These are phyloP conservation scores for Grantiella picta DNA, from an alignment of 2,113 vertebrate genomes.

Conservation along the genomic window DNA sequence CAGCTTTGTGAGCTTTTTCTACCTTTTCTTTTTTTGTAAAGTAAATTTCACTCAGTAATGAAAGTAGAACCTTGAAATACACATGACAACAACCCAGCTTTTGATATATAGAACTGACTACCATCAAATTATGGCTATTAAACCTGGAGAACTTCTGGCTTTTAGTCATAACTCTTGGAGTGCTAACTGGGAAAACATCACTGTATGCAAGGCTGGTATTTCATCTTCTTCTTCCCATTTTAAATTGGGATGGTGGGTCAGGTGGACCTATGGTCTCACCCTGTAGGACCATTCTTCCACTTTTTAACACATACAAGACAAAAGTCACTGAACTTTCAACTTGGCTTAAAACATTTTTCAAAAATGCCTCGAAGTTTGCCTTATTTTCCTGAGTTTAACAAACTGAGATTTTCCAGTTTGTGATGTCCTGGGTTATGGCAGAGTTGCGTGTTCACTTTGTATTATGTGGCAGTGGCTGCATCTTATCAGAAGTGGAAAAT, in stretches of 20 bases:
- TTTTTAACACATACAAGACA: background rate
- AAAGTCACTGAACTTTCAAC: background rate
- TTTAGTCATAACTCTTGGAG: background rate
- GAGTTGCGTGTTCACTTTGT: no score
- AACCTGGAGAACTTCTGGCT: background rate
- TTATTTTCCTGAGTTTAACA: background rate
- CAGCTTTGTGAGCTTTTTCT: background rate
- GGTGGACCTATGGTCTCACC: background rate
- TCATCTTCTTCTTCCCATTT: background rate
- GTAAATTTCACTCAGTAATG: background rate
- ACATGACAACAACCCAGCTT: background rate
- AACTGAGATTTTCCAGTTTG: background rate
- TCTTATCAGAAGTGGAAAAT: background rate
- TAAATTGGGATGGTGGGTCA: background rate
- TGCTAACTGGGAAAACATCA: background rate
- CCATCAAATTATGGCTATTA: background rate
- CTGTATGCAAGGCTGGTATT: background rate
- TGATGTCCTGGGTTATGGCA: background rate
- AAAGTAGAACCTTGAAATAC: background rate
- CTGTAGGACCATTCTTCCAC: background rate
- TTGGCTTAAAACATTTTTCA: background rate
- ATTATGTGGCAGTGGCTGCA: accelerated
- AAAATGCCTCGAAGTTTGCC: background rate
- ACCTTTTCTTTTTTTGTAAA: background rate
- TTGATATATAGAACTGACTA: background rate